Evolutionary conservation across 2,113 vertebrate genomes (phyloP).

Genomic region (Rafetus swinhoei): DNA sequence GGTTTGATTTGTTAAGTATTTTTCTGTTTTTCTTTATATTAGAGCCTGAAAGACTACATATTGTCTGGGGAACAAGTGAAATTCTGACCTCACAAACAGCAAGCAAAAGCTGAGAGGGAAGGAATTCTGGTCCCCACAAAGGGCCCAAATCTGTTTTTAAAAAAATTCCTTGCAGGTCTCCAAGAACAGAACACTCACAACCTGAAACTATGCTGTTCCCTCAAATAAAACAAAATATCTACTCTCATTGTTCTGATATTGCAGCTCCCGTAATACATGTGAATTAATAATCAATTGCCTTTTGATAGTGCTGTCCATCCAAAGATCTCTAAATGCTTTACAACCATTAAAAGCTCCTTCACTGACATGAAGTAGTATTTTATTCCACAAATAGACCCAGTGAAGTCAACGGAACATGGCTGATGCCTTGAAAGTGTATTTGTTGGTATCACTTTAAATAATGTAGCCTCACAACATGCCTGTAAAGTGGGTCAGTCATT

Average conservation of each 20-base stretch:
- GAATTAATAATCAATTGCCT: neutral
- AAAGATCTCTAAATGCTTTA: neutral
- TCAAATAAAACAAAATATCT: neutral
- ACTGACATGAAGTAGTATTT: neutral
- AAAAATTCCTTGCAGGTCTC: neutral
- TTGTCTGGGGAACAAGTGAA: neutral
- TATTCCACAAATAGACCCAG: neutral
- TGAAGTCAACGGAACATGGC: neutral
- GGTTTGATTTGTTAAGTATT: neutral
- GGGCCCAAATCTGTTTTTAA: neutral
- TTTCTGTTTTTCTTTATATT: neutral
- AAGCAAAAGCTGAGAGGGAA: neutral
- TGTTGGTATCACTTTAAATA: neutral
- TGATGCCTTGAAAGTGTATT: neutral
- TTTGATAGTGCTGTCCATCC: neutral
- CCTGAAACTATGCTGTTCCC: neutral
- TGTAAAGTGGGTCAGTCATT: neutral
- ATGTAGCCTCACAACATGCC: no score
- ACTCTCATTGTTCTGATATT: neutral
- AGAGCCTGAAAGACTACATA: neutral
- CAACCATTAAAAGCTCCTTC: neutral
- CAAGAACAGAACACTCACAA: neutral
- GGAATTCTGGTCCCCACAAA: neutral
- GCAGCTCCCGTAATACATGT: neutral
- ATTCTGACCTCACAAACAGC: neutral